Conservation (phyloP, 2,888 invertebrate species). For the Chymomyza procnemis region DNA sequence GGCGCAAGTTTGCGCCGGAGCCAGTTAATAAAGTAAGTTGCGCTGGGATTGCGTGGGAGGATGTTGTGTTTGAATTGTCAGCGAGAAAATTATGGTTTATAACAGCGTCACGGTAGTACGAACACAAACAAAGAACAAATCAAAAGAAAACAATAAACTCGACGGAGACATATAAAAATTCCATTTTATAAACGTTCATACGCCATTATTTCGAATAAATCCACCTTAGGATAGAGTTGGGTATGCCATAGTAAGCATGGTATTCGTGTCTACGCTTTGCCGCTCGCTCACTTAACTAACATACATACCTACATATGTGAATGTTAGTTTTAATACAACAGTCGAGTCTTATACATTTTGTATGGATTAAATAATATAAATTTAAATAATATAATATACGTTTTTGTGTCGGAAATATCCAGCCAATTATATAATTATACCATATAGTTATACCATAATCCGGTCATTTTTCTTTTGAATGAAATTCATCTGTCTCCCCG, state of each 20-base stretch:
- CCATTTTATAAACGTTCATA: constrained; percentile 25
- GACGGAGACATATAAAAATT: constrained; percentile 69
- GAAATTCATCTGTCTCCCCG: not conserved
- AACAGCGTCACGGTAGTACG: constrained; percentile 33
- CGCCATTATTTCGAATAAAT: not conserved
- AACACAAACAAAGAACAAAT: constrained; percentile 24
- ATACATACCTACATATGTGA: not conserved
- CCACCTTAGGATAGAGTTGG: constrained; percentile 22
- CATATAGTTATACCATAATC: too few relatives aligned
- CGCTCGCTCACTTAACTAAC: not conserved
- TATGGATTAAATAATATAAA: too few relatives aligned
- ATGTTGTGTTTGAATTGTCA: constrained; percentile 52
- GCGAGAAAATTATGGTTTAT: constrained; percentile 65
- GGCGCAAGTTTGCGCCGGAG: constrained; percentile 18
- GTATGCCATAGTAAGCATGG: constrained; percentile 58
- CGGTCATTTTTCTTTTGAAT: not conserved
- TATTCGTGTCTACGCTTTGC: constrained; percentile 41
- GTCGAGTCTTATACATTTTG: too few relatives aligned
- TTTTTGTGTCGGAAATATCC: not conserved
- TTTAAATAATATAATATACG: too few relatives aligned
- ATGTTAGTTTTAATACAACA: not conserved
- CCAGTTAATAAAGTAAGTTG: constrained; percentile 68
- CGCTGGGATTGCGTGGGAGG: constrained; percentile 38
- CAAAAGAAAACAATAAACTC: constrained; percentile 70
- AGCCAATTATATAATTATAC: too few relatives aligned